A percentile compares a stretch with the other conserved stretches of the same genome.
Conservation (phyloP, 2,888 invertebrate genomes). For the Cosmorhoe ocellata region DNA sequence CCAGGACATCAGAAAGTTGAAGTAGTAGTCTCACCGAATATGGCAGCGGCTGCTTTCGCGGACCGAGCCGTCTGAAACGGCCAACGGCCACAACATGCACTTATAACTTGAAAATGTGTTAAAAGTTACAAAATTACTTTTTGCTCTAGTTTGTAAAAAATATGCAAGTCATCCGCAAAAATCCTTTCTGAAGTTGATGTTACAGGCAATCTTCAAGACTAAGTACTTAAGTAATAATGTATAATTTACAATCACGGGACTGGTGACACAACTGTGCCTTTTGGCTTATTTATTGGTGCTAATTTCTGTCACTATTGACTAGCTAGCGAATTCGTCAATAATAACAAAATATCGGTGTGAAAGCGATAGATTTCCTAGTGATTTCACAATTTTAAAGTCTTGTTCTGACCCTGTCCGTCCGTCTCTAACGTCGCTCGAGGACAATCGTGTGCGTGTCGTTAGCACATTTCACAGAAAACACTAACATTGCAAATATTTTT, state of each 20-base stretch:
- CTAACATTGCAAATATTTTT: slow-evolving; percentile 33
- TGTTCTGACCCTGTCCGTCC: background rate
- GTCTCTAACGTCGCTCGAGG: background rate
- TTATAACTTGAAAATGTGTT: slow-evolving; percentile 20
- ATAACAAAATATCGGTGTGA: too few relatives aligned
- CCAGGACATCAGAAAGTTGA: slow-evolving; percentile 64
- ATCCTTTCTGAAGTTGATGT: too few relatives aligned
- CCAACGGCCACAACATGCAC: slow-evolving; percentile 26
- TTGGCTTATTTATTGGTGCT: too few relatives aligned
- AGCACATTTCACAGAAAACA: slow-evolving; percentile 22
- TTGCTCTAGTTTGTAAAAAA: too few relatives aligned
- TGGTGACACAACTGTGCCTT: too few relatives aligned
- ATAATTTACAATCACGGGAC: too few relatives aligned
- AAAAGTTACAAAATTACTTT: background rate
- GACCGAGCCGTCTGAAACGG: slow-evolving; percentile 36
- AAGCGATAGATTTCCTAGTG: background rate
- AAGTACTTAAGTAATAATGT: too few relatives aligned
- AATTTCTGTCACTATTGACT: too few relatives aligned
- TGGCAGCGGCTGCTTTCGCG: slow-evolving; percentile 57
- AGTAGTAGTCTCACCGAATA: slow-evolving; percentile 46
- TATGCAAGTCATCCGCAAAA: too few relatives aligned
- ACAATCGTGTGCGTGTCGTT: slow-evolving; percentile 29
- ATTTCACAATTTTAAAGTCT: background rate
- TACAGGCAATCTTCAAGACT: too few relatives aligned
- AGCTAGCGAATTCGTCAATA: too few relatives aligned